Base-by-base conservation (phyloP, 2,888 invertebrate genomes). In the Pandemis heparana region DNA sequence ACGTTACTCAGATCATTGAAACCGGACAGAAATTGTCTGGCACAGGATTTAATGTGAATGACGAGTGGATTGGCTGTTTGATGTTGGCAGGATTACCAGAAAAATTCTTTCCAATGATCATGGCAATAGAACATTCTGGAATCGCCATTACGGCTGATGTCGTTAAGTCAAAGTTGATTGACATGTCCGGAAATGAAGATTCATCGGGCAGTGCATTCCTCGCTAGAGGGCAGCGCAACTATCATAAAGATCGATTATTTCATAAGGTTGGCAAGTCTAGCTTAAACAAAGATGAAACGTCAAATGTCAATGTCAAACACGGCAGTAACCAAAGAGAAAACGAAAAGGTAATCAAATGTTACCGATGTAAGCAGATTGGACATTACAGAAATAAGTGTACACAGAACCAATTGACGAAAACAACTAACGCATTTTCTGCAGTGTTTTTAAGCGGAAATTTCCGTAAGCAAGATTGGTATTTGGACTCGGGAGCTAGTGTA, bases 381-480 rank as follows among this genome's bases (percentile, higher is more conserved):
- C 53, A 62, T 41, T 16, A 63, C 41, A n/a, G 53, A 6, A 39
- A 39, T 46, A 63, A 65, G 5, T 23, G 12, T 48, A n/a, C 1
- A 12, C 38, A 41, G 7, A 48, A 46, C n/a, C n/a, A n/a, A n/a
- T n/a, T n/a, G 1, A 63, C 38, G 7, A 72, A 60, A 59, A 16
- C 64, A 23, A 53, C 65, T 43, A 77, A 75, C 70, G 76, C 75
- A 9, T 77, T 77, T 64, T 71, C 43, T 64, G 77, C 75, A 0
- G 77, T 77, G 8, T 79, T 79, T 43, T 56, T 79, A 10, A 77
- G 10, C 67, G 73, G 6, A 60, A 56, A 6, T 79, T 72, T 9
- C n/a, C n/a, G n/a, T n/a, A n/a, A 63, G 10, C 10, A 76, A 10
- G 75, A 77, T 3, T 79, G 76, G 74, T 79, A 79, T 56, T n/a